Conservation (phyloP, 2,888 invertebrate genomes). For the Ceraclea dissimilis region DNA sequence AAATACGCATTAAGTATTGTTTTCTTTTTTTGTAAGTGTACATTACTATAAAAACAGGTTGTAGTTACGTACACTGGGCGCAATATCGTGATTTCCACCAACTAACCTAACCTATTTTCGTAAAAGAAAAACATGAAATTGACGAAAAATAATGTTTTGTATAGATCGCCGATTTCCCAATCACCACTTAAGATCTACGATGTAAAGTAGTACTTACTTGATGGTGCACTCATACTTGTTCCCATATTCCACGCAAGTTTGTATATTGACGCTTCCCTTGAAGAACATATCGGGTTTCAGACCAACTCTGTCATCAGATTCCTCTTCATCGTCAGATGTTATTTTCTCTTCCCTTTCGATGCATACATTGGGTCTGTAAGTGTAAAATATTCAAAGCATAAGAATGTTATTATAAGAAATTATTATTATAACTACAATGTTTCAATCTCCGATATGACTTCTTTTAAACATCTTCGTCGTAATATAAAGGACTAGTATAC, state of each 20-base stretch:
- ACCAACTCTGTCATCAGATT: neutral
- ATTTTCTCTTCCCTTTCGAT: slow-evolving; percentile 10
- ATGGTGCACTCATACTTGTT: slow-evolving; percentile 14
- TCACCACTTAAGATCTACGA: neutral
- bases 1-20: too few relatives aligned
- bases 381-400: neutral
- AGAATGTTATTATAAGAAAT: neutral
- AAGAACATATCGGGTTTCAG: neutral
- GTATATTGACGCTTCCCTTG: slow-evolving; percentile 1
- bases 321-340: slow-evolving; percentile 3
- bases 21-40: too few relatives aligned
- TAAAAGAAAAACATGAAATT: too few relatives aligned
- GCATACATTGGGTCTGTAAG: slow-evolving; percentile 17
- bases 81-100: too few relatives aligned
- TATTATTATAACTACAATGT: neutral
- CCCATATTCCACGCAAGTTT: slow-evolving; percentile 9
- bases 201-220: slow-evolving; percentile 6
- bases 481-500: too few relatives aligned
- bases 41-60: too few relatives aligned
- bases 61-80: too few relatives aligned
- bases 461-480: too few relatives aligned
- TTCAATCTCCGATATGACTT: neutral
- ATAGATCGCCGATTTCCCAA: too few relatives aligned
- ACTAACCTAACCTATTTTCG: too few relatives aligned
- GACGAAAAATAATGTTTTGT: too few relatives aligned